These are phyloP conservation scores for Ariopsis seemanni DNA, from an alignment of 2,113 vertebrate species.

Conservation along the genomic window DNA sequence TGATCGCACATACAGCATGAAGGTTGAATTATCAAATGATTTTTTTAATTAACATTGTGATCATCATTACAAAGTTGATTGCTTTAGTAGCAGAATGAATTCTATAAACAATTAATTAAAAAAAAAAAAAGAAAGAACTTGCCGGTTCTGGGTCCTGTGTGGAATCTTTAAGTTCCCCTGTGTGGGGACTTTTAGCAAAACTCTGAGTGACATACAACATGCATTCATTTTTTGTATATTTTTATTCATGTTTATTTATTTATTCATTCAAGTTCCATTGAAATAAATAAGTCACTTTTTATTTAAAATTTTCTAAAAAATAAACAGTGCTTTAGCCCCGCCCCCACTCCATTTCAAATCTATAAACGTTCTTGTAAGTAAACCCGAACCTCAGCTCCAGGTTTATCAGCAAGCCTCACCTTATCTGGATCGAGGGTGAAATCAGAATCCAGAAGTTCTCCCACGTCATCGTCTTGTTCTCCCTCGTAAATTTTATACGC, in stretches of 20 bases:
- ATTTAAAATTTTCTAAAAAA: neutral
- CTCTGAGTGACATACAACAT: constrained; percentile 4
- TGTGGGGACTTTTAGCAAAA: neutral
- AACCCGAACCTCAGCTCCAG: neutral
- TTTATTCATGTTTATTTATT: neutral
- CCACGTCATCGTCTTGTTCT: constrained; percentile 88
- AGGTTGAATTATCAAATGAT: neutral
- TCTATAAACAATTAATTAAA: neutral
- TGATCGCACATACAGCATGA: neutral
- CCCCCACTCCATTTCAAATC: neutral
- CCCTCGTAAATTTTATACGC: constrained; percentile 98
- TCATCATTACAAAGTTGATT: neutral
- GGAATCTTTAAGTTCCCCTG: neutral
- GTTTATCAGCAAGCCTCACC: constrained; percentile 65
- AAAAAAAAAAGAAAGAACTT: neutral
- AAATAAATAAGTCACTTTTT: neutral
- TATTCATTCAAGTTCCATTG: neutral
- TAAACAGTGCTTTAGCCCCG: neutral
- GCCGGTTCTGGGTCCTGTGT: constrained; percentile 11
- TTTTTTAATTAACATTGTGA: neutral
- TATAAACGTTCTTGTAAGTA: neutral
- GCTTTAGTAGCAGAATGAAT: neutral
- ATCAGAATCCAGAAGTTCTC: constrained; percentile 91
- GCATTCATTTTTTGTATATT: neutral
- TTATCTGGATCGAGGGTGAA: constrained; percentile 95